Conservation (phyloP, 2,888 invertebrate genomes). For the Netelia inedita region DNA sequence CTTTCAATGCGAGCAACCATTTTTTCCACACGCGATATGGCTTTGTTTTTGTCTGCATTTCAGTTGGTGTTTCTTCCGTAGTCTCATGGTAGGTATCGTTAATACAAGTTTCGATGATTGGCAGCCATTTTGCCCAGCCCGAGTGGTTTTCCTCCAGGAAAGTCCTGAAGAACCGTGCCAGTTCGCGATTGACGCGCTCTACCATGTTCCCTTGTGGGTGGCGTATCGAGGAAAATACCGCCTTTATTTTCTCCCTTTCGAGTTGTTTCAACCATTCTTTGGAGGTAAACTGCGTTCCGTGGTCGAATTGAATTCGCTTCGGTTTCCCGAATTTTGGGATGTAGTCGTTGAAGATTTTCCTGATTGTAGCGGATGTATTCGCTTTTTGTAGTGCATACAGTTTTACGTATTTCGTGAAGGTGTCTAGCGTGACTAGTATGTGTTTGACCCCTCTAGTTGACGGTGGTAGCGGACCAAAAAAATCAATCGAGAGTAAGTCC, state of each 20-base stretch:
- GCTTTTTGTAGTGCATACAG: too few relatives aligned
- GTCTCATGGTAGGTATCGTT: slow-evolving; percentile 19
- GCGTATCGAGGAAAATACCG: slow-evolving; percentile 7
- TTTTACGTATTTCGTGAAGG: neutral
- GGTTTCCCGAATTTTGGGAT: too few relatives aligned
- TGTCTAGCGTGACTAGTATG: neutral
- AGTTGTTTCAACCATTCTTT: slow-evolving; percentile 5
- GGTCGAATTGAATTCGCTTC: slow-evolving; percentile 10
- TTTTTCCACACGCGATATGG: slow-evolving; percentile 28
- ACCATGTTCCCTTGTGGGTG: slow-evolving; percentile 36
- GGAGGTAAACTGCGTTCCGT: slow-evolving; percentile 27
- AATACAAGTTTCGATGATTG: slow-evolving; percentile 4
- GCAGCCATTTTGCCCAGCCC: slow-evolving; percentile 15
- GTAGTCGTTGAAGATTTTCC: too few relatives aligned
- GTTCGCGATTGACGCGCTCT: slow-evolving; percentile 21
- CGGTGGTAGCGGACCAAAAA: slow-evolving; percentile 14
- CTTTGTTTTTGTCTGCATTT: neutral
- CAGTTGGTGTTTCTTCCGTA: neutral
- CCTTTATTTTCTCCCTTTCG: neutral
- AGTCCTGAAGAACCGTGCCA: slow-evolving; percentile 37
- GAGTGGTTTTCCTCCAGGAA: slow-evolving; percentile 8
- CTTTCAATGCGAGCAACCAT: slow-evolving; percentile 23
- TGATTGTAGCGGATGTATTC: too few relatives aligned
- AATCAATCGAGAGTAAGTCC: slow-evolving; percentile 14
- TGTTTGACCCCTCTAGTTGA: neutral